Base-by-base conservation (phyloP, 2,888 invertebrate species). In the Mythimna ferrago region DNA sequence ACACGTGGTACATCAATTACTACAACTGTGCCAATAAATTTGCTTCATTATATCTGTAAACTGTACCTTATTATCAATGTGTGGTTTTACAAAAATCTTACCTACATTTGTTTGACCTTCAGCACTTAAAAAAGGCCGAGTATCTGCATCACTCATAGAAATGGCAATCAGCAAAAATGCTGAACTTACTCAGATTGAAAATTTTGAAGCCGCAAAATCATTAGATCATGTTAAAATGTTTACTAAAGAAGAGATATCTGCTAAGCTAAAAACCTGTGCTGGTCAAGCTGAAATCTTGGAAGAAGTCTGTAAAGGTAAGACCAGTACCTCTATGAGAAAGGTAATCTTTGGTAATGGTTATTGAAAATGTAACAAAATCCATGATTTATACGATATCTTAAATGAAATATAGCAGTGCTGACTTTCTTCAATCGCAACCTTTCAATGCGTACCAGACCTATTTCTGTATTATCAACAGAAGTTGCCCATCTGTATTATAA, bases 81-180 rank as follows among this genome's bases (percentile, higher is more conserved):
- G 9, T 3, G 7, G 9, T 19, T 53, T 60, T 19, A 0, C 1
- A 38, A 60, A 38, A n/a, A 11, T 5, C 38, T 58, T 58, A n/a
- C 26, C 16, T 26, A 16, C 3, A 10, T 16, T 58, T 41, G 7
- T 71, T 48, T 54, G 14, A 44, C 4, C 11, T 71, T 2, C 32
- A 83, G 80, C 83, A 32, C 79, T 83, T 6, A 66, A 14, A 38
- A 68, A 58, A 4, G 80, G 80, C n/a, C 21, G 41, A 41, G 62
- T 80, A 44, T 66, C 83, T 1, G 11, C 80, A 10, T 80, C 80
- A 1, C 65, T 83, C 4, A 63, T 83, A 65, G 51, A 80, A 57
- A 10, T n/a, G 16, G 58, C 44, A 56, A 61, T 66, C 2, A 63
- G 57, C 19, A 71, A 81, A 19, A 57, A 63, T 63, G 11, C 4